Base-by-base conservation (phyloP, 1,140 invertebrate species). In the Drosophila melanica region DNA sequence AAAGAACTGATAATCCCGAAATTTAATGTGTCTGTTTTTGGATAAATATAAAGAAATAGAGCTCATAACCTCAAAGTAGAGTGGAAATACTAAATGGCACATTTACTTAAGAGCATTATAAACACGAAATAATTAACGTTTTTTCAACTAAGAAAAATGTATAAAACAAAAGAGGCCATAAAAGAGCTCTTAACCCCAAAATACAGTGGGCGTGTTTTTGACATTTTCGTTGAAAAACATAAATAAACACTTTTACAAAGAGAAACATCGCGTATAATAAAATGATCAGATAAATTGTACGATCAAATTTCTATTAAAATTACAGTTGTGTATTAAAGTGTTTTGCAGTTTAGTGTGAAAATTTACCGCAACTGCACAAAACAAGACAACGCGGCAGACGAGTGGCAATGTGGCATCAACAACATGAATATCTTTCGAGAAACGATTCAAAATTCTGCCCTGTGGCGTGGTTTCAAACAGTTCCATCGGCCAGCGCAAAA, bases 401-500 rank as follows among this genome's bases (percentile, higher is more conserved):
- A 90, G 74, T 18, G 91, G 91, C 30, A 92, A 44, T 14, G 60
- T 48, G 84, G 94, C 94, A 92, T 96, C 95, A 84, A 95, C 79
- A 42, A 93, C 92, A 90, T 95, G 94, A 67, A 95, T 92, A 92
- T 96, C 96, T 93, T 95, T 96, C 70, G 94, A 93, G 92, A 96
- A 95, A 77, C 96, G 93, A 92, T 95, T 96, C 67, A 97, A 90
- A 74, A 96, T 94, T 89, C 96, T 93, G 79, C 96, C 96, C 74
- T 93, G 90, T 12, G 96, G 96, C 68, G 95, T 96, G 51, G 93
- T 93, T 92, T 96, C 95, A 92, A 96, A 97, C 92, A 96, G 96
- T 59, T 92, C 92, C 93, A 95, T 94, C 2, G 37, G 95, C 62
- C 62, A 64, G 16, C 16, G 50, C 4, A 64, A 12, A 23, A 64